Evolutionary conservation across 2,113 vertebrate genomes (phyloP).

Genomic region (Chaetops frenatus): DNA sequence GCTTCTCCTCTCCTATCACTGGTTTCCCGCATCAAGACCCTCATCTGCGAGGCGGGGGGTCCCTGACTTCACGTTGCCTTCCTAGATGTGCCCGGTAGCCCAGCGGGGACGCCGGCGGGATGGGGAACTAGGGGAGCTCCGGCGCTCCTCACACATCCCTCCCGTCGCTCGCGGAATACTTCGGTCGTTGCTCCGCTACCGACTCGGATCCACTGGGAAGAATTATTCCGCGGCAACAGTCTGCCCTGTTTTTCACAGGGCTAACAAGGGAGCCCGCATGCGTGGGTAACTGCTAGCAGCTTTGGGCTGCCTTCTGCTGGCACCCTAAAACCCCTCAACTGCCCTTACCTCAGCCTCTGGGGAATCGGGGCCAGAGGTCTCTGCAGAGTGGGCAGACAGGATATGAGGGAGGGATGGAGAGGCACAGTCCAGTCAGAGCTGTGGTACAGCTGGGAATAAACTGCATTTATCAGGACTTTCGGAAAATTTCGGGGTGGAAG

Average conservation of each 20-base stretch:
- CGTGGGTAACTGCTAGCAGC: not conserved
- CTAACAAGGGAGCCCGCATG: not conserved
- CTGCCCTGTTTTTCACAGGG: not conserved
- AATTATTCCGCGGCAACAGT: not conserved
- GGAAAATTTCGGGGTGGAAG: not conserved
- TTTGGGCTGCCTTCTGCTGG: not conserved
- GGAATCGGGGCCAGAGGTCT: not conserved
- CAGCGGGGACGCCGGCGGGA: not conserved
- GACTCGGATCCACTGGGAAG: not conserved
- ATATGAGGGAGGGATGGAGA: not conserved
- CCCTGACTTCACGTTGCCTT: not conserved
- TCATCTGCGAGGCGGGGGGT: not conserved
- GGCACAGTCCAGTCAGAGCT: not conserved
- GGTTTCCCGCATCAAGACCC: not conserved
- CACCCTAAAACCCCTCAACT: not conserved
- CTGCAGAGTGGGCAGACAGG: not conserved
- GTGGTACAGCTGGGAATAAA: not conserved
- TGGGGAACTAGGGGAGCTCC: not conserved
- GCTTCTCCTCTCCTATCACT: not conserved
- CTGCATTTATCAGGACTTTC: not conserved
- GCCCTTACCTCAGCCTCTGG: fast-evolving
- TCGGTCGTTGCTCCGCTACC: not conserved
- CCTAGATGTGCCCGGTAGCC: not conserved
- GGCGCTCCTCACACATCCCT: not conserved
- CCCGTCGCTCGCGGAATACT: not conserved